Evolutionary conservation across 2,888 invertebrate species (phyloP), one percentile per base, ranked within the genome.

Genomic region (Volucella inanis): DNA sequence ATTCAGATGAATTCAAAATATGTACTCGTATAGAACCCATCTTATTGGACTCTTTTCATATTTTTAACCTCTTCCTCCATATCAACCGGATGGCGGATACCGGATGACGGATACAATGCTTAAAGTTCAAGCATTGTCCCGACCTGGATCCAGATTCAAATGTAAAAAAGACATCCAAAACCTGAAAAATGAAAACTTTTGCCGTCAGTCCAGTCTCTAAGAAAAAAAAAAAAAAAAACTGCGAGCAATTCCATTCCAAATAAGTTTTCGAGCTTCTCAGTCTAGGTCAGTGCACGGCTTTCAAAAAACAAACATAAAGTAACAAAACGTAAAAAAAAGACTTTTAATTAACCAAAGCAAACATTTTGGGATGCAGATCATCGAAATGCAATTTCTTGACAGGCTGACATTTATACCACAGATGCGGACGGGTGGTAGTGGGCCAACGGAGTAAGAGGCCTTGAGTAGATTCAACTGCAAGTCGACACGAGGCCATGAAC

Each of bases 261-360:
- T 47, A 14, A 18, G 1, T 57, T 72, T 57, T 50, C 41, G 14
- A 50, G 64, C 47, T 14, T 31, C 31, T 47, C 54, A 67, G 77
- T 78, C 72, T 83, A 83, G 82, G 82, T 83, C 82, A 82, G 65
- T 68, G 55, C 64, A 64, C 15, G 45, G 67, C 50, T 41, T 15
- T 41, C 39, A 31, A 43, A 45, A 52, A 47, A 4, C 11, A 72
- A 50, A 18, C 18, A 18, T 2, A 18, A 18, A 22, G 18, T 22
- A 3, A 22, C 1, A 22, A 22, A 22, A 22, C 18, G 18, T 22
- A 22, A 45, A 31, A 47, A 15, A 14, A 80, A n/a, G n/a, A 71
- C 12, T 71, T 70, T 79, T 79, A 84, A 84, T 84, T 75, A 79
- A 79, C 57, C 74, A 59, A 43, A 61, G 79, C 79, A 79, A 79